Base-by-base conservation (phyloP, 2,113 vertebrate genomes). In the Zosterops japonicus region DNA sequence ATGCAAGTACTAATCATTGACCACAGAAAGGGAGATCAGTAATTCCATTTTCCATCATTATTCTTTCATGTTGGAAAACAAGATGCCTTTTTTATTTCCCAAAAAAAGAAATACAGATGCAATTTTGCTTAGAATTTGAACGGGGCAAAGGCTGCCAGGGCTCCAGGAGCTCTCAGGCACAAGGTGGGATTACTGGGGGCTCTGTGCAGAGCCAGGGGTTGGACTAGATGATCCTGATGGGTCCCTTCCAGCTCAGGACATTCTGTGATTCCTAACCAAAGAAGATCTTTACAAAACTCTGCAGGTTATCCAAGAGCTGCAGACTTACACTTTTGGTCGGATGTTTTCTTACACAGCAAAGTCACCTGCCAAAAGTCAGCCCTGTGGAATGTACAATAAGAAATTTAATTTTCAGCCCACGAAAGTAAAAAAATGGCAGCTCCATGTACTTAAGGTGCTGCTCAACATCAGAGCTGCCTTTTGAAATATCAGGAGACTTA, bases 291-390 rank as follows among this genome's bases (percentile, higher is more conserved):
- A 70, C 35, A 16, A 42, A 85, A 15, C 15, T 9, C 28, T 53
- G 23, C 21, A 79, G 33, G 8, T 44, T 64, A n/a, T 10, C 67
- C 50, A 60, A 52, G 41, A 69, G 70, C 28, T 68, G 35, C 0
- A 3, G 27, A 28, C 4, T 68, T 29, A 46, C 0, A 1, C 10
- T 91, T 87, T 60, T 76, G 49, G 31, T 29, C 0, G 0, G 31
- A 17, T 36, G 20, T 67, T 44, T 64, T 17, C 77, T 46, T 16
- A 60, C 27, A 41, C 8, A 56, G 41, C 16, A 79, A 87, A 87
- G 88, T 23, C 42, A 84, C 5, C 29, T 67, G 67, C 47, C n/a
- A 64, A 44, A 86, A 83, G 41, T 9, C 68, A 76, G 33, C 53
- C 18, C 23, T 28, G 35, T 24, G 33, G 81, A 46, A 60, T 6